Evolutionary conservation across 2,113 vertebrate genomes (phyloP).

Genomic region (Xenopus borealis): DNA sequence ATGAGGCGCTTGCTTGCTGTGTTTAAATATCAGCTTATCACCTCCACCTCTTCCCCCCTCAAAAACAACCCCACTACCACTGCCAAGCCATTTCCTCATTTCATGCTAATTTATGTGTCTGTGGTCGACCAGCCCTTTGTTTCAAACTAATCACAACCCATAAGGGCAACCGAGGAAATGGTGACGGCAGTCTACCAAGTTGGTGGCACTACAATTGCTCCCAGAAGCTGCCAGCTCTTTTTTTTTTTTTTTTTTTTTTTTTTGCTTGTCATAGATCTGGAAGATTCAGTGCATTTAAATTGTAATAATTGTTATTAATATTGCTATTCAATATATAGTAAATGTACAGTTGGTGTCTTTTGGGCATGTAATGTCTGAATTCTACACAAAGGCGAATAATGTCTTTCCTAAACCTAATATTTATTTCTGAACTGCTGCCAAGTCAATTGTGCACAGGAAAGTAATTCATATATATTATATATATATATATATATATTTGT

Average conservation of each 20-base stretch:
- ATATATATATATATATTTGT: no score
- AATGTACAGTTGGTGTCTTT: no score
- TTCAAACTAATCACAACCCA: conserved; percentile 53
- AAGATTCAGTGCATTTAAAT: not conserved
- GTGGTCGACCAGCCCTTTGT: conserved; percentile 58
- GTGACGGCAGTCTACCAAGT: conserved; percentile 61
- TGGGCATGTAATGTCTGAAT: no score
- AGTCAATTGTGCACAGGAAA: no score
- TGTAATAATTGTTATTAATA: no score
- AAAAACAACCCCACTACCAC: conserved; percentile 40
- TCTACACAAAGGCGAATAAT: no score
- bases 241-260: no score
- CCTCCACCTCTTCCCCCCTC: not conserved
- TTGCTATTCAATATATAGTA: no score
- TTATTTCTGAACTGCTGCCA: no score
- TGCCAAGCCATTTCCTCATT: conserved; percentile 51
- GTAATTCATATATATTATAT: no score
- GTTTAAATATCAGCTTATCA: conserved; percentile 5
- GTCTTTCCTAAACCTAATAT: no score
- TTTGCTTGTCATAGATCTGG: not conserved
- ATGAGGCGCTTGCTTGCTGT: conserved; percentile 50
- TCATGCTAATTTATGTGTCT: conserved; percentile 49
- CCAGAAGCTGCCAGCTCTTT: conserved; percentile 2
- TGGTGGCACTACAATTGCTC: conserved; percentile 44
- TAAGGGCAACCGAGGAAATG: conserved; percentile 64